Evolutionary conservation across 2,113 vertebrate species (phyloP).

Genomic region (Nyctereutes procyonoides): DNA sequence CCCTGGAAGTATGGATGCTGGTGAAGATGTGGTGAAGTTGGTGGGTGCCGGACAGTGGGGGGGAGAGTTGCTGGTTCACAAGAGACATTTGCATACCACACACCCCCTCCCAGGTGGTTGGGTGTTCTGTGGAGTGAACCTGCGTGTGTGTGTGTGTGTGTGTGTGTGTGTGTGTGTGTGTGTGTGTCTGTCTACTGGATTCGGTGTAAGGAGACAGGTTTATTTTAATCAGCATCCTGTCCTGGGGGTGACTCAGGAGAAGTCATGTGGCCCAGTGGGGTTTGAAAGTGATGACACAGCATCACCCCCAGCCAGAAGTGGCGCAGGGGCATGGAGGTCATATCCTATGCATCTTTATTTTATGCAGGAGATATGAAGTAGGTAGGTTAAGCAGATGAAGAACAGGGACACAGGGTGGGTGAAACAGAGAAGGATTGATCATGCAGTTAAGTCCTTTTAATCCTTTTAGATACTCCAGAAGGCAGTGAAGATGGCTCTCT

Average conservation of each 20-base stretch:
- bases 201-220: background rate
- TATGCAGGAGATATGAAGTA: background rate
- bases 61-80: background rate
- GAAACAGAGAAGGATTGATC: background rate
- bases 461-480: background rate
- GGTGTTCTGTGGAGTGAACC: background rate
- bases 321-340: too few relatives aligned
- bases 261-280: background rate
- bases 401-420: background rate
- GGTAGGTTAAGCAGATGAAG: background rate
- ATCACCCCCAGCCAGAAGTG: background rate
- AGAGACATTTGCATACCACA: too few relatives aligned
- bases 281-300: background rate
- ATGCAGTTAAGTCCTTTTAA: background rate
- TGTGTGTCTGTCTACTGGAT: background rate
- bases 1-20: background rate
- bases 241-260: background rate
- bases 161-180: too few relatives aligned
- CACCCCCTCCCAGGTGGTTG: background rate
- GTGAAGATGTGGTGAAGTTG: background rate
- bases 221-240: background rate
- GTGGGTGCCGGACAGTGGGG: too few relatives aligned
- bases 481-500: background rate
- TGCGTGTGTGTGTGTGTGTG: background rate
- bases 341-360: background rate